Percentiles rank a stretch among this genome's conserved stretches.
Evolutionary conservation across 2,888 invertebrate genomes (phyloP).

Genomic region (Trissoscelio sp.): DNA sequence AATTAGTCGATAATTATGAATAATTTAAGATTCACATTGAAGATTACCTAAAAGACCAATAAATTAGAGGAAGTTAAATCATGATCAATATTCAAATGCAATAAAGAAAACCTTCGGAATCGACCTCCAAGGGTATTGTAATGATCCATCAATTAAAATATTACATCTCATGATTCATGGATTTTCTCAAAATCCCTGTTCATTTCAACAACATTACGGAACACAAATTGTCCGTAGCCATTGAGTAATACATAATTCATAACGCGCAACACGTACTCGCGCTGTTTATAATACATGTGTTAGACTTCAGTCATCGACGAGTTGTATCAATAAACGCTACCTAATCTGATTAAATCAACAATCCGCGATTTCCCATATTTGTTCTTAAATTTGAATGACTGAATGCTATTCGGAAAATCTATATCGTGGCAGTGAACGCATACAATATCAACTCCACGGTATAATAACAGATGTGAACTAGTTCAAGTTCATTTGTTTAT

Average conservation of each 20-base stretch:
- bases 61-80: conserved; percentile 15
- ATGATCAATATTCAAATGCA: not conserved
- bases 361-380: conserved; percentile 57
- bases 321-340: conserved; percentile 19
- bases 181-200: conserved; percentile 47
- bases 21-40: too few relatives aligned
- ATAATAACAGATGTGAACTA: conserved; percentile 38
- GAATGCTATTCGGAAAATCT: conserved; percentile 15
- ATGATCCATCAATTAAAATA: conserved; percentile 40
- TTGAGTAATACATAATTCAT: conserved; percentile 61
- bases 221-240: conserved; percentile 50
- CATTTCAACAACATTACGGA: conserved; percentile 34
- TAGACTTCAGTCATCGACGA: conserved; percentile 6
- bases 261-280: conserved; percentile 38
- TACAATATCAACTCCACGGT: not conserved
- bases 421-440: conserved; percentile 1
- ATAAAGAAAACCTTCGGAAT: conserved; percentile 6
- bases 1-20: conserved; percentile 1
- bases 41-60: too few relatives aligned
- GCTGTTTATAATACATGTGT: conserved; percentile 28
- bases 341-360: conserved; percentile 56
- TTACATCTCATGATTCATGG: conserved; percentile 32
- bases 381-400: conserved; percentile 41
- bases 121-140: conserved; percentile 13
- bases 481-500: conserved; percentile 46